Percentiles rank a stretch among this genome's conserved stretches.
Evolutionary conservation across 2,113 vertebrate species (phyloP).

Genomic region (Gorsachius goisagi): DNA sequence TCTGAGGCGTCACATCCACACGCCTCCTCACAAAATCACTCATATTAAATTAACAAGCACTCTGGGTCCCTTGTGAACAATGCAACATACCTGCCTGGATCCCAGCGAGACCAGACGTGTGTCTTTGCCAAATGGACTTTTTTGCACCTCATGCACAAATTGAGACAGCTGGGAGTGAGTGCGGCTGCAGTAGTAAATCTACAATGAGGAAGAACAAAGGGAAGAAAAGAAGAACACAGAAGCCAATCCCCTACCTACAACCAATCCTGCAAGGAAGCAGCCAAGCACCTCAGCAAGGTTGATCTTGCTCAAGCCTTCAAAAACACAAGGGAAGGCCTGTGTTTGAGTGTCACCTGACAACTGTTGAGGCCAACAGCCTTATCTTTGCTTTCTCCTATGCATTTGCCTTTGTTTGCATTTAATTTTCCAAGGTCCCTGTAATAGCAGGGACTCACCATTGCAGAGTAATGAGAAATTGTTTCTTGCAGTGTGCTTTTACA

Average conservation of each 20-base stretch:
- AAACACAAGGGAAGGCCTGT: not conserved
- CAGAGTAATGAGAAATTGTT: not conserved
- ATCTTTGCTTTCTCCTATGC: not conserved
- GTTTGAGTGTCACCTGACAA: not conserved
- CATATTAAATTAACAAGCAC: not conserved
- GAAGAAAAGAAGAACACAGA: not conserved
- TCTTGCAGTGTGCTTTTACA: not conserved
- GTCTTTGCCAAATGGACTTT: conserved; percentile 88
- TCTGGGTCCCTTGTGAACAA: not conserved
- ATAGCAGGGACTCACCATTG: not conserved
- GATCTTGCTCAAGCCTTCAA: not conserved
- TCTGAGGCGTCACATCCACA: not conserved
- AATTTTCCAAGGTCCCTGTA: not conserved
- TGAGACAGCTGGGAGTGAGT: conserved; percentile 96
- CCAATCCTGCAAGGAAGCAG: not conserved
- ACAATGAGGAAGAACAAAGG: not conserved
- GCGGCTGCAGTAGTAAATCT: conserved; percentile 98
- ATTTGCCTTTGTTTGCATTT: not conserved
- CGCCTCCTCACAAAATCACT: not conserved
- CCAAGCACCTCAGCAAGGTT: not conserved
- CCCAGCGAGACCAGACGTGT: conserved; percentile 86
- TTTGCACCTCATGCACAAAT: conserved; percentile 92
- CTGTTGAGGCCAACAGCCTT: not conserved
- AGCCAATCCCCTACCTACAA: not conserved
- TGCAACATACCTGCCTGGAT: conserved; percentile 86